Conservation (phyloP, 2,797 vertebrate species). For the Pseudochaenichthys georgianus region DNA sequence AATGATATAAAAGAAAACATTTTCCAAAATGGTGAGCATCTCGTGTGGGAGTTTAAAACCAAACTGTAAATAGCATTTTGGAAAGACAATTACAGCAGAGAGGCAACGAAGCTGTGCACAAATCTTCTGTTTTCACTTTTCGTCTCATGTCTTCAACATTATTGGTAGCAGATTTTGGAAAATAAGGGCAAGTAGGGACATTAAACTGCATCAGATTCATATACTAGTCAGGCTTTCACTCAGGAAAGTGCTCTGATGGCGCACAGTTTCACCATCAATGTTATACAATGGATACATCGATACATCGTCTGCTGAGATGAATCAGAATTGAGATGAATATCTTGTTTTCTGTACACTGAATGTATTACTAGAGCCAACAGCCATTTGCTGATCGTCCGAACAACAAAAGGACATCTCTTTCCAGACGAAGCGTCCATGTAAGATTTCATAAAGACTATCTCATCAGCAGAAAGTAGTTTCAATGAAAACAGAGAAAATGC, state of each 20-base stretch:
- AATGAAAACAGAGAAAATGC: background rate
- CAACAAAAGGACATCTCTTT: background rate
- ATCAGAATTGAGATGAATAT: background rate
- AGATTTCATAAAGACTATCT: background rate
- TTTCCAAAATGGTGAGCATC: constrained; percentile 11
- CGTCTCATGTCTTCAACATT: background rate
- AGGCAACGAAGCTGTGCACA: background rate
- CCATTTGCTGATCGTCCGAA: background rate
- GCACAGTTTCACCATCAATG: background rate
- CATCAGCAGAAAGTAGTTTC: background rate
- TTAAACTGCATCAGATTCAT: background rate
- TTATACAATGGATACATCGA: background rate
- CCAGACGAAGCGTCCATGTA: background rate
- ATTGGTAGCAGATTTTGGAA: background rate
- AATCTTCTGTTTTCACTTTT: background rate
- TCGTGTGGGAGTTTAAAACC: constrained; percentile 23
- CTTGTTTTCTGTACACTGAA: background rate
- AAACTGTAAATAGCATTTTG: background rate
- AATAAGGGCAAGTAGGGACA: too few species aligned
- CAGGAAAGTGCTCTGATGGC: background rate
- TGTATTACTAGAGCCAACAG: background rate
- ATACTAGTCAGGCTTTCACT: background rate
- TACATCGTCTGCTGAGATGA: background rate
- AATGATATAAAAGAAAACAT: constrained; percentile 14
- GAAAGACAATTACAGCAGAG: constrained; percentile 13